Conservation (phyloP, 2,797 vertebrate genomes). For the Sylvilagus floridanus region DNA sequence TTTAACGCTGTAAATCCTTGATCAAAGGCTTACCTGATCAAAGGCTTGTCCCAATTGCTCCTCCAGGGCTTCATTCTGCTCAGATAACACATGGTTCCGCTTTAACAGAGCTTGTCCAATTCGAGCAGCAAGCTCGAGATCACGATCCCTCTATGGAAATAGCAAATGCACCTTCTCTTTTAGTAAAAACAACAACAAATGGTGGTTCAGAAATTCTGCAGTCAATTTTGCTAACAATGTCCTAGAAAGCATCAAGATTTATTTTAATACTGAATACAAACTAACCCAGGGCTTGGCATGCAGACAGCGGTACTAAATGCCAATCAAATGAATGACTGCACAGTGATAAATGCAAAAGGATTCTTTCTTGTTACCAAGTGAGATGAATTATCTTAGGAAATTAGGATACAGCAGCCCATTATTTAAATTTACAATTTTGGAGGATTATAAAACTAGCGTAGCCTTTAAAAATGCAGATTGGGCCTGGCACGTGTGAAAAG, state of each 20-base stretch:
- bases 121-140: conserved; percentile 97
- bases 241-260: conserved; percentile 45
- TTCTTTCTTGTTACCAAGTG: conserved; percentile 17
- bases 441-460: conserved; percentile 20
- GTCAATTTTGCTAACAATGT: conserved; percentile 57
- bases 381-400: conserved; percentile 21
- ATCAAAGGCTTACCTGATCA: conserved; percentile 91
- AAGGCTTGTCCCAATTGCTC: conserved; percentile 95
- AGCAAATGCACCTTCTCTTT: conserved; percentile 47
- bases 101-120: conserved; percentile 98
- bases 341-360: neutral
- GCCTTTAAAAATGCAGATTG: conserved; percentile 14
- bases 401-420: neutral
- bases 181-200: conserved; percentile 33
- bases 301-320: neutral
- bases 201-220: conserved; percentile 28
- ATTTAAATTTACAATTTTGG: neutral
- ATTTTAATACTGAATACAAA: conserved; percentile 53
- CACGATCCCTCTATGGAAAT: conserved; percentile 94
- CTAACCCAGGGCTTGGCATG: neutral
- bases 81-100: conserved; percentile 94
- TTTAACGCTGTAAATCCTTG: neutral
- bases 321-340: neutral
- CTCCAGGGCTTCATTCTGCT: conserved; percentile 95
- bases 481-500: conserved; percentile 1